phyloP scores from a whole-genome alignment of 1,140 invertebrate species.

The Onthophagus taurus region DNA sequence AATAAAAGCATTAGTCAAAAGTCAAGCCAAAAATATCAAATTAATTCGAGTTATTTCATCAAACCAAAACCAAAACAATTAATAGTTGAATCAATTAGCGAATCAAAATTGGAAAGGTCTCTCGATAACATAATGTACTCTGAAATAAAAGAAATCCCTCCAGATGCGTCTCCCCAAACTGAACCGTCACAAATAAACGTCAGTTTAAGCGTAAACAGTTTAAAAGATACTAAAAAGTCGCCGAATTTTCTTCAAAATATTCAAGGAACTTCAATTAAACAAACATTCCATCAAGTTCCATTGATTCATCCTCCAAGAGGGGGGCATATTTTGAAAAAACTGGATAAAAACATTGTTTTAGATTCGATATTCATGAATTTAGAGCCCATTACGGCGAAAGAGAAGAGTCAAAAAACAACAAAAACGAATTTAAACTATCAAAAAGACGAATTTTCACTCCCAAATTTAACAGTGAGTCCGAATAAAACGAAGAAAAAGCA shows the following conservation, averaged over 20 bases:
- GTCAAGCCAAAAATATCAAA: too few relatives aligned
- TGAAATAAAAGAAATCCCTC: slow-evolving; percentile 8
- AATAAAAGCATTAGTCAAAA: too few relatives aligned
- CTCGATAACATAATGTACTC: slow-evolving; percentile 26
- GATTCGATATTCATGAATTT: slow-evolving; percentile 18
- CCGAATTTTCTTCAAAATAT: slow-evolving; percentile 26
- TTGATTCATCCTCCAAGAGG: slow-evolving; percentile 20
- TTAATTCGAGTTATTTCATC: too few relatives aligned
- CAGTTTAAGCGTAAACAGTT: too few relatives aligned
- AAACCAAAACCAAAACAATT: too few relatives aligned
- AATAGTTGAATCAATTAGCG: too few relatives aligned
- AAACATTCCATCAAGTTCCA: slow-evolving; percentile 20
- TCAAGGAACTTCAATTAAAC: slow-evolving; percentile 13
- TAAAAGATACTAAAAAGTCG: slow-evolving; percentile 29
- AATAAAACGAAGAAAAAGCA: slow-evolving; percentile 44
- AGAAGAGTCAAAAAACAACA: slow-evolving; percentile 11
- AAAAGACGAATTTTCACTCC: slow-evolving; percentile 39
- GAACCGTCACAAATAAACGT: slow-evolving; percentile 28
- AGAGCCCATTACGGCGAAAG: slow-evolving; percentile 6
- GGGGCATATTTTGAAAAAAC: slow-evolving; percentile 27
- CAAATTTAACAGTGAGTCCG: slow-evolving; percentile 41
- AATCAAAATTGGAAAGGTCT: slow-evolving; percentile 28
- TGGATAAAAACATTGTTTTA: slow-evolving; percentile 22
- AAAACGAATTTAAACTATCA: slow-evolving; percentile 24
- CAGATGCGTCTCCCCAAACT: slow-evolving; percentile 23